A percentile compares a stretch with the other conserved stretches of the same genome.
Conservation (phyloP, 2,797 vertebrate species). For the Choloepus didactylus region DNA sequence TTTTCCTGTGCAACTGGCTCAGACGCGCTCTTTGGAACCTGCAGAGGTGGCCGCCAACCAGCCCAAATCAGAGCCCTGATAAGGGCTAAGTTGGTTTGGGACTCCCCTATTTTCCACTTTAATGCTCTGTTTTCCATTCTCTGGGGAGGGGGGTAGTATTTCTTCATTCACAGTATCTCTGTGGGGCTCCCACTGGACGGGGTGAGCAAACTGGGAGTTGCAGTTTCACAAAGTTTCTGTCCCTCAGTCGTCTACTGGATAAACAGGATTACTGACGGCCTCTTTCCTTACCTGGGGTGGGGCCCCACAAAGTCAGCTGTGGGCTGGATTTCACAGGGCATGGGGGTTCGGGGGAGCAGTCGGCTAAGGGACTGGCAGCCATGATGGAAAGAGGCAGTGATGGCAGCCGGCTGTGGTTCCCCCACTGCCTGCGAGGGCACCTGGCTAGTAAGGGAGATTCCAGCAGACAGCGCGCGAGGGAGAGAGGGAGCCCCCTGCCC, state of each 20-base stretch:
- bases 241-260: neutral
- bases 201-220: rapidly evolving
- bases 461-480: neutral
- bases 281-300: neutral
- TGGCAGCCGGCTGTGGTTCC: too few relatives aligned
- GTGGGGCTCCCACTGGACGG: neutral
- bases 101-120: rapidly evolving
- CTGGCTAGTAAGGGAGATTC: rapidly evolving
- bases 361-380: neutral
- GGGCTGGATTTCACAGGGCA: neutral
- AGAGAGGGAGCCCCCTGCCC: neutral
- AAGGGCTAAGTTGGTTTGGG: neutral
- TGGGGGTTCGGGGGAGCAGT: too few relatives aligned
- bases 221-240: neutral
- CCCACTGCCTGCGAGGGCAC: too few relatives aligned
- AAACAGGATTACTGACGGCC: rapidly evolving
- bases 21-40: neutral
- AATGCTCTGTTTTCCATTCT: rapidly evolving
- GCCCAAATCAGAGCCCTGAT: neutral
- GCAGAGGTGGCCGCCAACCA: too few relatives aligned
- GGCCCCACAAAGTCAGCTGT: neutral
- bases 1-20: rapidly evolving
- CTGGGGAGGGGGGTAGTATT: too few relatives aligned
- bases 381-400: neutral
- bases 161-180: rapidly evolving